Base-by-base conservation (phyloP, 2,888 invertebrate species). In the Nymphalis polychloros region DNA sequence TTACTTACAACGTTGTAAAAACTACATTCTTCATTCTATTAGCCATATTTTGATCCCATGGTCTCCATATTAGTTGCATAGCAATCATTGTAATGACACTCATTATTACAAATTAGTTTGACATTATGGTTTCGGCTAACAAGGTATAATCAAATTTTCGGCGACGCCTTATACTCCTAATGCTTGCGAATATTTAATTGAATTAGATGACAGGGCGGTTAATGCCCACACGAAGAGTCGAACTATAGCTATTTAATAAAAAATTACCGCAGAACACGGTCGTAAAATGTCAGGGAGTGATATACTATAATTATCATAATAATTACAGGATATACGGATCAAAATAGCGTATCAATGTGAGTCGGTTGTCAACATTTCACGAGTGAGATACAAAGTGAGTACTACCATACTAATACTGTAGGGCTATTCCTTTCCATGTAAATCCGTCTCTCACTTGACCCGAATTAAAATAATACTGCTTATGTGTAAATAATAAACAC, bases 121-220 rank as follows among this genome's bases (percentile, higher is more conserved):
- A 46, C 71, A 70, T 65, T 63, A 59, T 46, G 57, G 63, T 52
- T 61, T 41, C 59, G 64, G 57, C 68, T 75, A 75, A 73, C 71
- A 72, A 75, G 70, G 74, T 79, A 74, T 75, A 75, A 75, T 76
- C 73, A 70, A 75, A 50, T 76, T 76, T 73, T 73, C 75, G 75
- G 72, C 73, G 62, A 60, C 64, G 66, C 52, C n/a, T 23, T 23
- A 52, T 52, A 55, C n/a, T 46, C 59, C 72, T 73, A 76, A 76
- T 76, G 73, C 68, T 69, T 77, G 75, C 75, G 68, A 74, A 73
- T 60, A 59, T 50, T 61, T 78, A 76, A 78, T 78, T 75, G 73
- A 77, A 78, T 78, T 77, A 77, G 70, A 65, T 62, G 64, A 49
- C 48, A 23, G 48, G 31, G 53, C 31, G 53, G 60, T n/a, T 41